Conservation (phyloP, 1,140 invertebrate species). For the Caligus rogercresseyi region DNA sequence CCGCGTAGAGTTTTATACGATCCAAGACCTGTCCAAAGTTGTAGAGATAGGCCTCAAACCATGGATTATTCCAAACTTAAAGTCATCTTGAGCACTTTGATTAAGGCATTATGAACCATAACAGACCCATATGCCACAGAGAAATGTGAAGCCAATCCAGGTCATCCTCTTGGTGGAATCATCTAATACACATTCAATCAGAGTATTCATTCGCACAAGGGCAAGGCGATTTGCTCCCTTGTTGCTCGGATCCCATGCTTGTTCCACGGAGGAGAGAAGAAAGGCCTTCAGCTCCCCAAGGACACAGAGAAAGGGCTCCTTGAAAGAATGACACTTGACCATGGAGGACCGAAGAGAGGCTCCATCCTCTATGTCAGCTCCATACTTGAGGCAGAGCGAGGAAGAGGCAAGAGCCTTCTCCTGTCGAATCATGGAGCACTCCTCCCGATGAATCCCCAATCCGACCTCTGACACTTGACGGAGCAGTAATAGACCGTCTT, state of each 20-base stretch:
- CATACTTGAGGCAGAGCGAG: neutral
- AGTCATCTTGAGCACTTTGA: neutral
- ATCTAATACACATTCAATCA: neutral
- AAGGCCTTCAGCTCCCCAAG: slow-evolving; percentile 1
- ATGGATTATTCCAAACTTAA: slow-evolving; percentile 8
- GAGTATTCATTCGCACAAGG: neutral
- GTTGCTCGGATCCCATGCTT: slow-evolving; percentile 3
- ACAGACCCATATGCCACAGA: neutral
- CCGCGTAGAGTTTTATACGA: slow-evolving; percentile 14
- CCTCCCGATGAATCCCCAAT: neutral
- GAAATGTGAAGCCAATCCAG: slow-evolving; percentile 6
- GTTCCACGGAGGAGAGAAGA: neutral
- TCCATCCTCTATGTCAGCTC: neutral
- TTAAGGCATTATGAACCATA: slow-evolving; percentile 14
- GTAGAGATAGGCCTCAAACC: slow-evolving; percentile 6
- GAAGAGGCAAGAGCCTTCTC: neutral
- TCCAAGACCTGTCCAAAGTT: slow-evolving; percentile 12
- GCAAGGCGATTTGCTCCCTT: neutral
- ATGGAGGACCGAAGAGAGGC: neutral
- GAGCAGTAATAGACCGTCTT: neutral
- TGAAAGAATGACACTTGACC: neutral
- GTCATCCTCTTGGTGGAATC: neutral
- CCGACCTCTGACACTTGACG: slow-evolving; percentile 4
- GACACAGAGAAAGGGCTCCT: slow-evolving; percentile 1
- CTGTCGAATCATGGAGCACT: neutral